Conservation (phyloP, 2,113 vertebrate species). For the Neopipo cinnamomea region DNA sequence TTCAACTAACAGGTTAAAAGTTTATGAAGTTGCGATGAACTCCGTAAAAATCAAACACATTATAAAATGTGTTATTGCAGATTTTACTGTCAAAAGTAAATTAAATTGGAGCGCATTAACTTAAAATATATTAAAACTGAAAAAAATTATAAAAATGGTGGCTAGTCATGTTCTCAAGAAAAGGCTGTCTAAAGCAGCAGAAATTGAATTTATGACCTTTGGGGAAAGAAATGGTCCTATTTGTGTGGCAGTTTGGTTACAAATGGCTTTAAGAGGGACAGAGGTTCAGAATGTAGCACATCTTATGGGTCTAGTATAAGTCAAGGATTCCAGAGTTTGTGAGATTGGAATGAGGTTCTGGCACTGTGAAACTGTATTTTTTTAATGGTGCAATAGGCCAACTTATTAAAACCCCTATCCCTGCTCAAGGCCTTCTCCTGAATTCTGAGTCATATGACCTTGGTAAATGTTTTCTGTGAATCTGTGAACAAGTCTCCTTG, state of each 20-base stretch:
- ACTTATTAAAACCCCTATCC: background rate
- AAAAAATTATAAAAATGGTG: background rate
- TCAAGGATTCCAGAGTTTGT: background rate
- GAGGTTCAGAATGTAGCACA: background rate
- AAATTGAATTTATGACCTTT: background rate
- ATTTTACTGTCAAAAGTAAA: conserved; percentile 1
- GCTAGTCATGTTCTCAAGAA: background rate
- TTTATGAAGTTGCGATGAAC: background rate
- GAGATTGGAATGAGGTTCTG: background rate
- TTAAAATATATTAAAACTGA: background rate
- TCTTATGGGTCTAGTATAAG: background rate
- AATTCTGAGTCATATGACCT: background rate
- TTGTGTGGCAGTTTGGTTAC: background rate
- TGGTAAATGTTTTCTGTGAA: background rate
- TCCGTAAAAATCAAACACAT: background rate
- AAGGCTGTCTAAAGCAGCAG: background rate
- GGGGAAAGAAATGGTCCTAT: background rate
- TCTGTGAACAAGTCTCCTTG: background rate
- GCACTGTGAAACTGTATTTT: background rate
- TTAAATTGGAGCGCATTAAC: background rate
- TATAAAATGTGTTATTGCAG: background rate
- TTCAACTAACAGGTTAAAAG: background rate
- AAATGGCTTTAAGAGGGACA: background rate
- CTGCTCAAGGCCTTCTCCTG: background rate
- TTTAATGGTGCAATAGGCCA: background rate